Evolutionary conservation across 2,888 invertebrate species (phyloP).

Genomic region (Cartodere bifasciata): DNA sequence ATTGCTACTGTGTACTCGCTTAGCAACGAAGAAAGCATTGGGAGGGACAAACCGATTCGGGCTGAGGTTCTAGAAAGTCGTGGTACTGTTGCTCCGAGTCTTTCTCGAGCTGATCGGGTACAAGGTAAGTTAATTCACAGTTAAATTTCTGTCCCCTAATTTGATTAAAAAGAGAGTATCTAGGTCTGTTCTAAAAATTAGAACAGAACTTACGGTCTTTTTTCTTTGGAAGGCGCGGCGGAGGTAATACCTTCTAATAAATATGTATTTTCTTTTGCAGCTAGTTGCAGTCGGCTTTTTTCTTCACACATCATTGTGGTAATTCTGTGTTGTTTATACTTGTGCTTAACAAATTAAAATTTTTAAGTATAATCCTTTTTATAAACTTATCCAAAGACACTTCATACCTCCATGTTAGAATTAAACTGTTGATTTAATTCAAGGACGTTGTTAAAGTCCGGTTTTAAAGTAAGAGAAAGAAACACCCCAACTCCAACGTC

Average conservation of each 20-base stretch:
- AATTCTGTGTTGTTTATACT: constrained; percentile 24
- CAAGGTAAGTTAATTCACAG: constrained; percentile 41
- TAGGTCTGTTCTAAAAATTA: neutral
- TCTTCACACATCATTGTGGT: constrained; percentile 25
- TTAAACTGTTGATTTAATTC: too few relatives aligned
- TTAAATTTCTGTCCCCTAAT: neutral
- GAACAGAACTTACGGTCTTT: too few relatives aligned
- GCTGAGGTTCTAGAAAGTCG: constrained; percentile 67
- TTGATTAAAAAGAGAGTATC: constrained; percentile 2
- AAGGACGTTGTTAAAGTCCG: too few relatives aligned
- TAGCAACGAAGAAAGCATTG: constrained; percentile 79
- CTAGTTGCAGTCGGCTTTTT: constrained; percentile 29
- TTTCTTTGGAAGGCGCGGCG: too few relatives aligned
- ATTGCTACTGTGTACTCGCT: constrained; percentile 79
- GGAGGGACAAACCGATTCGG: constrained; percentile 60
- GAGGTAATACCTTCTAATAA: too few relatives aligned
- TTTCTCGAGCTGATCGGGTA: constrained; percentile 62
- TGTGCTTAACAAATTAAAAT: too few relatives aligned
- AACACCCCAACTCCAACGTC: too few relatives aligned
- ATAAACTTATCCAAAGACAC: too few relatives aligned
- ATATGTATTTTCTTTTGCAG: constrained; percentile 27
- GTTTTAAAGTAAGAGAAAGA: too few relatives aligned
- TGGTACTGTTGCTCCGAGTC: constrained; percentile 45
- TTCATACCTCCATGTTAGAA: too few relatives aligned
- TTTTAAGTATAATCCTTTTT: too few relatives aligned